These are phyloP conservation scores for Oreochromis grahami DNA, from an alignment of 2,797 vertebrate genomes.

Conservation along the genomic window DNA sequence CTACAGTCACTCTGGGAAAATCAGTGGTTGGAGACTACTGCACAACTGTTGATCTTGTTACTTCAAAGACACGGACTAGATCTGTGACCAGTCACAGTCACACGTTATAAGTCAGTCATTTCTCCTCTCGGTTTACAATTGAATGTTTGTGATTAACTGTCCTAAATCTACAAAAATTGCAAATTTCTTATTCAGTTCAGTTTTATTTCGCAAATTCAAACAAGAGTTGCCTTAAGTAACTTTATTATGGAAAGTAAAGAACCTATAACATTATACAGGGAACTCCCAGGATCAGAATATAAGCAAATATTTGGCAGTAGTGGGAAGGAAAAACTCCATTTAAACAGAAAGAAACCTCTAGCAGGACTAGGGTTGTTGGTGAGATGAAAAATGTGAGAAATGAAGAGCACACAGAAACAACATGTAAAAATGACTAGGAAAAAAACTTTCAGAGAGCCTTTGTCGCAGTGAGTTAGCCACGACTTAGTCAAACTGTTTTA, in stretches of 20 bases:
- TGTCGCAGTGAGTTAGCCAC: background rate
- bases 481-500: background rate
- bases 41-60: background rate
- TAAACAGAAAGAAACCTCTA: background rate
- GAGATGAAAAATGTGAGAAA: background rate
- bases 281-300: background rate
- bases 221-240: background rate
- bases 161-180: background rate
- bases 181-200: background rate
- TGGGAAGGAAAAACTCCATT: background rate
- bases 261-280: background rate
- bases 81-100: background rate
- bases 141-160: background rate
- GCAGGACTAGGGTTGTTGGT: background rate
- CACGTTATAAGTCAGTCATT: background rate
- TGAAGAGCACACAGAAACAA: background rate
- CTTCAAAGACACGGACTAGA: background rate
- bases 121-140: background rate
- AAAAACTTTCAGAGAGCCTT: background rate
- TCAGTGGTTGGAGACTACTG: background rate
- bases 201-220: accelerated
- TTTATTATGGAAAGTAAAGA: background rate
- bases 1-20: background rate
- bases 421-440: background rate
- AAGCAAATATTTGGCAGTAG: background rate